Base-by-base conservation (phyloP, 2,888 invertebrate species). In the Tholera decimalis region DNA sequence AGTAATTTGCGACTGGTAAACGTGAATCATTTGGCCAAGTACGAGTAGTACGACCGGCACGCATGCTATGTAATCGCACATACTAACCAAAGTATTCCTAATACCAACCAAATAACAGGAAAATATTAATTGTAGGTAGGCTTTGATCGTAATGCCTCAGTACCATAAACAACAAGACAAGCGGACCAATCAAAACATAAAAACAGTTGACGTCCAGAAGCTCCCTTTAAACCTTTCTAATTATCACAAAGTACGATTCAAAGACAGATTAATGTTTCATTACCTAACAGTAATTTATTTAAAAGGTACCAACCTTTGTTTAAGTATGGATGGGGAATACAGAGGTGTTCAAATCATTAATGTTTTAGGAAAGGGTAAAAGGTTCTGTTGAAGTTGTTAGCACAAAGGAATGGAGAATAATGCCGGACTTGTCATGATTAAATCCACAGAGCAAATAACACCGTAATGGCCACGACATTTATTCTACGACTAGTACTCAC, bases 261-360 rank as follows among this genome's bases (percentile, higher is more conserved):
- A 67, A 68, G 11, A n/a, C 43, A 41, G n/a, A 43, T 50, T 20
- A 24, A 35, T 43, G n/a, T 28, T 73, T 33, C 43, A 73, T 54
- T 39, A 50, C 20, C 0, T 0, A 41, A 43, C 24, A 22, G 15
- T 50, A 54, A 33, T 44, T 63, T 37, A 49, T 68, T 44, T 30
- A 69, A 30, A 46, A 35, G 30, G 8, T 11, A 28, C 35, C 35
- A 30, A 28, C 35, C 35, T 26, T 41, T 68, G 37, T 69, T 58
- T 39, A 20, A 67, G 50, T 44, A 67, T 67, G 37, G 13, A 44
- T 22, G 50, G 22, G 26, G 1, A 53, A 35, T 30, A 59, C 35
- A 60, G 56, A 71, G 43, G 47, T 60, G n/a, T 39, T 24, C 33
- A 13, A 44, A 30, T 6, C 8, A n/a, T 54, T 46, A 56, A 69